These are phyloP conservation scores for Clarias magur DNA, from an alignment of 2,113 vertebrate genomes.

Conservation along the genomic window DNA sequence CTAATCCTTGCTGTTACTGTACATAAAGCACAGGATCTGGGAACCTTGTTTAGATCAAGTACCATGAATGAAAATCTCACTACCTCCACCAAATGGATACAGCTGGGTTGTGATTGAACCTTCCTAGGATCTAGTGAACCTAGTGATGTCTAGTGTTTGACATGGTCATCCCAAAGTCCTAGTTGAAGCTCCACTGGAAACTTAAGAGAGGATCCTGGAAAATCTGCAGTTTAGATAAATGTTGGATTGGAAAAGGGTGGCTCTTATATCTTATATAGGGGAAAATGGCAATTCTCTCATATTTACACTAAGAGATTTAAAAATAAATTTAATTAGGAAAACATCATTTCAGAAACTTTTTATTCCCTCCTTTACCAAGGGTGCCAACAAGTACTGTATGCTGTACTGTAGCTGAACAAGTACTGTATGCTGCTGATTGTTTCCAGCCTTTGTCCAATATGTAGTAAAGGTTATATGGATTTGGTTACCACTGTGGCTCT, in stretches of 20 bases:
- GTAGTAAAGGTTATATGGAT: neutral
- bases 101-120: neutral
- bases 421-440: neutral
- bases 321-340: neutral
- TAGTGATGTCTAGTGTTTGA: neutral
- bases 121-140: neutral
- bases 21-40: neutral
- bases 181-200: neutral
- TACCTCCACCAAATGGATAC: neutral
- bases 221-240: neutral
- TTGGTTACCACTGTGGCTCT: neutral
- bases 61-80: neutral
- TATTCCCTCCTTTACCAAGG: neutral
- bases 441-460: neutral
- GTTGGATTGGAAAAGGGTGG: neutral
- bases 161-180: neutral
- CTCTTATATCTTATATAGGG: neutral
- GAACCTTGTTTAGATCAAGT: neutral
- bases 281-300: neutral
- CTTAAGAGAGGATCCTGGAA: too few species aligned
- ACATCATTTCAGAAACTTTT: neutral
- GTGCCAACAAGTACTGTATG: neutral
- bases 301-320: neutral
- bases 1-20: neutral
- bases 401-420: too few species aligned